A percentile compares a stretch with the other conserved stretches of the same genome.
phyloP scores from a whole-genome alignment of 2,888 invertebrate genomes.

The Caenorhabditis virilis region DNA sequence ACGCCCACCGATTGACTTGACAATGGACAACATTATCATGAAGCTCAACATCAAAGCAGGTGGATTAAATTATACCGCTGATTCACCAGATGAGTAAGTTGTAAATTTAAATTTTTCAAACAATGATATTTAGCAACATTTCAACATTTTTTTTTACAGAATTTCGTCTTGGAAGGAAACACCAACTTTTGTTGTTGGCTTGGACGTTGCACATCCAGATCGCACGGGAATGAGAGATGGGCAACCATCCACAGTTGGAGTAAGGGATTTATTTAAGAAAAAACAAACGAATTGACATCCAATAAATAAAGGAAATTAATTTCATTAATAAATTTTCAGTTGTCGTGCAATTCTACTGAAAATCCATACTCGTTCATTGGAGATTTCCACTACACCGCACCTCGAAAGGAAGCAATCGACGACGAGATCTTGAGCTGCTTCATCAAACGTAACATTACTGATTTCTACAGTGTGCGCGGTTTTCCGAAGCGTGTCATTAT shows the following conservation, averaged over 20 bases:
- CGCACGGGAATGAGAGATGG: constrained; percentile 16
- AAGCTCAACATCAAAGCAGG: constrained; percentile 38
- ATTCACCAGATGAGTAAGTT: constrained; percentile 31
- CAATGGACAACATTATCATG: constrained; percentile 37
- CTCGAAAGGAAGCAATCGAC: constrained; percentile 26
- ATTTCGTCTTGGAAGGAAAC: constrained; percentile 20
- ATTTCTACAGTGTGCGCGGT: constrained; percentile 19
- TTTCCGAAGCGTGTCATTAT: constrained; percentile 33
- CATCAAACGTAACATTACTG: constrained; percentile 15
- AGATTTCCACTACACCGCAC: constrained; percentile 34
- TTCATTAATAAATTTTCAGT: no score
- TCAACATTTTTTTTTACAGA: constrained; percentile 9
- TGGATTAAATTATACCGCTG: constrained; percentile 38
- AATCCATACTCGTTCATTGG: constrained; percentile 34
- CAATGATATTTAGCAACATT: not conserved
- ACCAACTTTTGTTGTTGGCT: constrained; percentile 25
- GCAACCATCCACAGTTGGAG: constrained; percentile 33
- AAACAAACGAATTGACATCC: not conserved
- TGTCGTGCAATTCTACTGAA: constrained; percentile 34
- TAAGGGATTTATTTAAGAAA: not conserved
- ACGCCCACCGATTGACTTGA: constrained; percentile 13
- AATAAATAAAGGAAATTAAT: not conserved
- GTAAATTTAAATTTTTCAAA: not conserved
- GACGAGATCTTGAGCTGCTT: constrained; percentile 28
- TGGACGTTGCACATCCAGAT: constrained; percentile 40